Conservation (phyloP, 2,888 invertebrate species). For the Notodonta dromedarius region DNA sequence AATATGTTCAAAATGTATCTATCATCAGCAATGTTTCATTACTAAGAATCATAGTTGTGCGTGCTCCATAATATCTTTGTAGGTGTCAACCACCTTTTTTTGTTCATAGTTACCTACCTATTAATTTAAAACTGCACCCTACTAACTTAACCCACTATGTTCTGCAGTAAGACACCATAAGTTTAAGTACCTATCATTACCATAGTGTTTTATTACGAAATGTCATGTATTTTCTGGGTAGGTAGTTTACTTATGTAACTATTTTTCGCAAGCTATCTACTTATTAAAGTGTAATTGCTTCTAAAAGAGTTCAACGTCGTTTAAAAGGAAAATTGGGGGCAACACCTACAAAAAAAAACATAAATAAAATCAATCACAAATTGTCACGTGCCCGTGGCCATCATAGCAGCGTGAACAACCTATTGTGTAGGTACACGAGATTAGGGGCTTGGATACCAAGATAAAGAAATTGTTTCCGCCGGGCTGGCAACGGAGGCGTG, state of each 20-base stretch:
- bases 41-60: neutral
- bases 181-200: no score
- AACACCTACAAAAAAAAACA: neutral
- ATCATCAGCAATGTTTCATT: neutral
- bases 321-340: neutral
- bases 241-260: no score
- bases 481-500: constrained; percentile 72
- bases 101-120: no score
- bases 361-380: neutral
- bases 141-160: no score
- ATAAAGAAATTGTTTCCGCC: constrained; percentile 39
- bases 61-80: neutral
- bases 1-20: neutral
- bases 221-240: no score
- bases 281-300: no score
- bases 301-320: no score
- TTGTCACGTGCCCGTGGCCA: constrained; percentile 1
- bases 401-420: neutral
- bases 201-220: no score
- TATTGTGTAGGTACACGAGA: constrained; percentile 18
- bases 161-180: no score
- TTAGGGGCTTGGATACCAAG: constrained; percentile 36
- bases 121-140: no score
- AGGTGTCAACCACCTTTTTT: no score
- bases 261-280: no score